Base-by-base conservation (phyloP, 2,888 invertebrate species). In the Cantharis rufa region DNA sequence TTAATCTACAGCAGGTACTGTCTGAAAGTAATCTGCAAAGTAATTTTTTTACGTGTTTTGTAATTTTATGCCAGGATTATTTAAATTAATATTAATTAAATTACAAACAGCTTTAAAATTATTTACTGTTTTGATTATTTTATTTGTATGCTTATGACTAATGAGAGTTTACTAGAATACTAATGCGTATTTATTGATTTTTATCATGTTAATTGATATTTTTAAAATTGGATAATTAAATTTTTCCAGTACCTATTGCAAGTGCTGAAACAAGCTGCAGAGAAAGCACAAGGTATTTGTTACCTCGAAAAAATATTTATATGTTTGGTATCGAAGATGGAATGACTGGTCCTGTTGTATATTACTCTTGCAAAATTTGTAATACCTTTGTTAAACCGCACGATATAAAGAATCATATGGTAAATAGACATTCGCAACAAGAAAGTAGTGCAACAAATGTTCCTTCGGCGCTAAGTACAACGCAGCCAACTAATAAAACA, bases 281-380 rank as follows among this genome's bases (percentile, higher is more conserved):
- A 61, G 74, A 71, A 48, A 72, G 69, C 15, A 69, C 77, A n/a
- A 74, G 77, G 63, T 77, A 72, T 70, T 72, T 77, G 66, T 61
- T 77, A 61, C 77, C 77, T 70, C 69, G 77, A 3, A 66, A 74
- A 10, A 69, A 77, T 61, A 71, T 77, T 1, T 77, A 74, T 32
- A 77, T 74, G 1, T 77, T 77, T 74, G 77, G 77, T 69, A 24
- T 77, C 21, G 71, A 75, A 72, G 72, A 77, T 77, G 74, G 77
- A 11, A 77, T 77, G 71, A 77, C 74, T 13, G 72, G 74, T 27
- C 74, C 71, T 28, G 61, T 74, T 62, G 66, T 77, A 21, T 77
- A 68, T 70, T 74, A 69, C 11, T 70, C 63, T 3, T 77, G 77
- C 16, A 77, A 77, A 64, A 32, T 74, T 48, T 77, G 77, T 15